phyloP scores from a whole-genome alignment of 2,113 vertebrate species.

The Indicator maculatus region DNA sequence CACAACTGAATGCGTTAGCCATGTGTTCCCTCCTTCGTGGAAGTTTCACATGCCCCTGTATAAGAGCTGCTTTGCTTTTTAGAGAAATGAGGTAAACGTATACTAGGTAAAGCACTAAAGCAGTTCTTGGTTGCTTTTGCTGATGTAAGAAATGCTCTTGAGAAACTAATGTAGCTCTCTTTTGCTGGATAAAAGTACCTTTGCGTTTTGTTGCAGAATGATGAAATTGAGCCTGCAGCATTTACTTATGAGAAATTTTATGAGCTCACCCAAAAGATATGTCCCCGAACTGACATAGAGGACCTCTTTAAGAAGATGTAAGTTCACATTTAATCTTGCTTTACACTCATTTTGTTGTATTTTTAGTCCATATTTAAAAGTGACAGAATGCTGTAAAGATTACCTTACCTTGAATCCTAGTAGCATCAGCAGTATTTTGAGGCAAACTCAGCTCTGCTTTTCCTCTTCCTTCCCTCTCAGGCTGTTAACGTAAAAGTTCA shows the following conservation, averaged over 20 bases:
- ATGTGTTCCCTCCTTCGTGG: background rate
- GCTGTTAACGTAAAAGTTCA: constrained; percentile 59
- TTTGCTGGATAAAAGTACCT: background rate
- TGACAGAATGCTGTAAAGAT: background rate
- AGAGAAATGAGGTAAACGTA: background rate
- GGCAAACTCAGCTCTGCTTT: background rate
- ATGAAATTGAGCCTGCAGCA: constrained; percentile 92
- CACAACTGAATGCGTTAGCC: background rate
- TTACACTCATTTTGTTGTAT: background rate
- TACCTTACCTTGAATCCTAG: background rate
- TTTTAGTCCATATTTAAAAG: constrained; percentile 46
- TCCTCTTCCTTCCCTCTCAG: constrained; percentile 10
- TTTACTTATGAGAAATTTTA: constrained; percentile 99
- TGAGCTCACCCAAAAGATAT: constrained; percentile 98
- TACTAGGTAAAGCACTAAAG: background rate
- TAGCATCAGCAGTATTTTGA: constrained; percentile 21
- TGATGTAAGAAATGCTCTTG: background rate
- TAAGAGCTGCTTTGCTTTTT: background rate
- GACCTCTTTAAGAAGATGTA: constrained; percentile 98
- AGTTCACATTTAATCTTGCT: constrained; percentile 61
- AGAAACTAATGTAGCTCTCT: background rate
- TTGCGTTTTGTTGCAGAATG: constrained; percentile 84
- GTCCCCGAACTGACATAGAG: constrained; percentile 96
- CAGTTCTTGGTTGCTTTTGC: background rate
- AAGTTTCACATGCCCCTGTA: background rate